These are phyloP conservation scores for Xestia rhomboidea DNA, from an alignment of 2,888 invertebrate species.

Conservation along the genomic window DNA sequence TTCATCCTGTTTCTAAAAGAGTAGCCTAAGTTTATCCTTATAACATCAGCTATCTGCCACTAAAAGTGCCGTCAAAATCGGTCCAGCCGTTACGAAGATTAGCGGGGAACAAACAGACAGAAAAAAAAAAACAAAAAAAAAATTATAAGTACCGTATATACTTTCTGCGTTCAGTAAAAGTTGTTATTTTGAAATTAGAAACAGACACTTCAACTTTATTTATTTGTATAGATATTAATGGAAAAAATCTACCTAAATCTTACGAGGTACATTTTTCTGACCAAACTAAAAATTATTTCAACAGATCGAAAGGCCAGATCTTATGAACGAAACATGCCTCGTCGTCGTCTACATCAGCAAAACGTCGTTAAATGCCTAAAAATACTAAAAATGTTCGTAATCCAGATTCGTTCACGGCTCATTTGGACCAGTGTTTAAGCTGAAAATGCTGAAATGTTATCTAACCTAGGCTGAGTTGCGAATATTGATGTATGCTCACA, in stretches of 20 bases:
- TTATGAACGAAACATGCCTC: slow-evolving; percentile 10
- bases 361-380: slow-evolving; percentile 24
- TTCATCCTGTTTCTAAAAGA: too few relatives aligned
- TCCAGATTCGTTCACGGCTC: slow-evolving; percentile 36
- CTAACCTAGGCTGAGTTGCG: slow-evolving; percentile 30
- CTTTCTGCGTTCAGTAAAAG: too few relatives aligned
- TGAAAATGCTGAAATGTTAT: slow-evolving; percentile 28
- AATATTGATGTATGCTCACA: slow-evolving; percentile 42
- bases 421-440: slow-evolving; percentile 38
- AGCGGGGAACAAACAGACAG: too few relatives aligned
- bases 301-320: slow-evolving; percentile 14
- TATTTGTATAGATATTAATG: not conserved
- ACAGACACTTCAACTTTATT: too few relatives aligned
- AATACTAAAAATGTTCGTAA: slow-evolving; percentile 31
- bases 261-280: not conserved
- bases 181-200: too few relatives aligned
- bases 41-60: too few relatives aligned
- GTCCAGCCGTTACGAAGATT: too few relatives aligned
- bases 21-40: too few relatives aligned
- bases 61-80: too few relatives aligned
- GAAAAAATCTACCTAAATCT: not conserved
- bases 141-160: too few relatives aligned
- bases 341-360: slow-evolving; percentile 22
- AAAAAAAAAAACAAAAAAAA: too few relatives aligned
- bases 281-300: not conserved